Percentiles rank a stretch among this genome's conserved stretches.
Conservation (phyloP, 2,113 vertebrate species). For the Hemicordylus capensis region DNA sequence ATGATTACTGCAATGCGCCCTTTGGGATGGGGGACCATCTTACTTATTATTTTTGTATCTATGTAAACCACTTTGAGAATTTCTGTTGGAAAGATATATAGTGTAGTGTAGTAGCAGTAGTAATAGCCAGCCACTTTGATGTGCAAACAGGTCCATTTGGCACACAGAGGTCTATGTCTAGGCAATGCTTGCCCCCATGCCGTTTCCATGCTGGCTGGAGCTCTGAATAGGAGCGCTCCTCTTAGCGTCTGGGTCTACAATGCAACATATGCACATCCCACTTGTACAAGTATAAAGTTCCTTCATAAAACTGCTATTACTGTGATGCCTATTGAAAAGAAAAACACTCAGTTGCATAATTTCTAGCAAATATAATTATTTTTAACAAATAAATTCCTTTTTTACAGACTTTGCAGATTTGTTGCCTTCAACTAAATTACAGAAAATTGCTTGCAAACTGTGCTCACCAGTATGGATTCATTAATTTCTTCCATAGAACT, state of each 20-base stretch:
- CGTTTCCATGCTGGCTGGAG: not conserved
- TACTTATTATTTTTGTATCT: no score
- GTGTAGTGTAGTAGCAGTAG: no score
- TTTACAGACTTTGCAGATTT: not conserved
- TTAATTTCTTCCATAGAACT: constrained; percentile 3
- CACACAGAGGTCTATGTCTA: no score
- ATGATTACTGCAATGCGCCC: no score
- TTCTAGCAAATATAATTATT: not conserved
- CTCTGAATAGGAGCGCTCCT: not conserved
- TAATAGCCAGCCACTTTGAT: no score
- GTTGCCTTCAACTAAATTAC: not conserved
- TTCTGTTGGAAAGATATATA: no score
- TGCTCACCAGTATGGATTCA: not conserved
- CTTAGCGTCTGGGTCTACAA: not conserved
- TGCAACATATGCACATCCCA: not conserved
- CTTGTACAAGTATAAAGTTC: not conserved
- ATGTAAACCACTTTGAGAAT: no score
- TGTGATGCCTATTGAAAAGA: not conserved
- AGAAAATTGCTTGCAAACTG: not conserved
- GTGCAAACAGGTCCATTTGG: no score
- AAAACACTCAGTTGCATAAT: not conserved
- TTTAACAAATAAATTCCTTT: not conserved
- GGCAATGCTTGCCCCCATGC: no score
- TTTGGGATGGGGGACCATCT: no score
- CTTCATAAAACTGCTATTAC: not conserved